A percentile compares a stretch with the other conserved stretches of the same genome.
Evolutionary conservation across 2,113 vertebrate species (phyloP).

Genomic region (Columbina picui): DNA sequence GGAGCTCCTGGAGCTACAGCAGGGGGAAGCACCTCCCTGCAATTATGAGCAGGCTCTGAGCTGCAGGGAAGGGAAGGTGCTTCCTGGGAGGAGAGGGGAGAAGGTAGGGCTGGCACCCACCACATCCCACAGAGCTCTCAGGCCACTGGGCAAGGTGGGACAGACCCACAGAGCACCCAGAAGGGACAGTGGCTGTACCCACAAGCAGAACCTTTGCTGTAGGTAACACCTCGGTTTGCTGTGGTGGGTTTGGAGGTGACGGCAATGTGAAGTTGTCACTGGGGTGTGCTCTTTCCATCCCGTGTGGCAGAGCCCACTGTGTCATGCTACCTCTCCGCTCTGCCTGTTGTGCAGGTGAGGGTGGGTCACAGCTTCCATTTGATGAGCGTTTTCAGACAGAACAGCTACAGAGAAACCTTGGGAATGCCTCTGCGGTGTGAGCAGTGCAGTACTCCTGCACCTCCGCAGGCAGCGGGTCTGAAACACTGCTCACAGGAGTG

Average conservation of each 20-base stretch:
- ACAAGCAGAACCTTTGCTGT: background rate
- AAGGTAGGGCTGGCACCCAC: background rate
- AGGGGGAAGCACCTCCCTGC: conserved; percentile 22
- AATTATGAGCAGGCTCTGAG: background rate
- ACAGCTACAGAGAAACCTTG: background rate
- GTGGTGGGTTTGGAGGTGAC: background rate
- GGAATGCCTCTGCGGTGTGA: background rate
- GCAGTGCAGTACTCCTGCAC: background rate
- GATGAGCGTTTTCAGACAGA: accelerated
- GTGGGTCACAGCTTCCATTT: background rate
- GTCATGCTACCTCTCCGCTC: background rate
- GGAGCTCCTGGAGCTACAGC: conserved; percentile 14
- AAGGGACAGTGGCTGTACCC: background rate
- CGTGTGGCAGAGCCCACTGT: background rate
- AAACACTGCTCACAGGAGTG: background rate
- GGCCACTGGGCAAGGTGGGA: background rate
- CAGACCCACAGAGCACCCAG: background rate
- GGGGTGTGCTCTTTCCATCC: background rate
- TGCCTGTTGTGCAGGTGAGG: background rate
- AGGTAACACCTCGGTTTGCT: background rate
- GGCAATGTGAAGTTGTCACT: background rate
- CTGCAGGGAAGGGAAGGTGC: background rate
- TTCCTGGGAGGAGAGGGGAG: background rate
- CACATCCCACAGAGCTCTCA: background rate
- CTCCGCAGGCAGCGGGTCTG: background rate